Evolutionary conservation across 2,797 vertebrate species (phyloP).

Genomic region (Threskiornis aethiopicus): DNA sequence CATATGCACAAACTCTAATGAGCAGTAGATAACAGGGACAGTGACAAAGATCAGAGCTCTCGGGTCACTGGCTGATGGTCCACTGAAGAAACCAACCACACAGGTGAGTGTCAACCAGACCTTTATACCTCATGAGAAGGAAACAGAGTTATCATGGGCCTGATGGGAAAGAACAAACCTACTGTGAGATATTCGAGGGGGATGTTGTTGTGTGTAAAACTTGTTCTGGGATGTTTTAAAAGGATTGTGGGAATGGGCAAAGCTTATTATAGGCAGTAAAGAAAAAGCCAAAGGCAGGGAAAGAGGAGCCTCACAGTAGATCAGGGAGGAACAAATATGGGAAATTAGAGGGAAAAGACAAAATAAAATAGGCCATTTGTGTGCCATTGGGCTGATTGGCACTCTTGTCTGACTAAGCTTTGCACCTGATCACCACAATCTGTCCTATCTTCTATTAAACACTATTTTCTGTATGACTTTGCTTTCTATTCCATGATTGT

Average conservation of each 20-base stretch:
- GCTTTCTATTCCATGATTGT: background rate
- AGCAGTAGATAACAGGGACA: background rate
- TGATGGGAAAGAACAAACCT: background rate
- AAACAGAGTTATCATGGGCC: background rate
- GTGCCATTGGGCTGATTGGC: background rate
- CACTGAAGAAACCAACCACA: background rate
- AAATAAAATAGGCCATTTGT: background rate
- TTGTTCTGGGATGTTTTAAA: background rate
- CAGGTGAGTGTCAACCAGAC: background rate
- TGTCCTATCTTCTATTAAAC: background rate
- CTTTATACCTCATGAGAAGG: background rate
- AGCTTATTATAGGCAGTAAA: background rate
- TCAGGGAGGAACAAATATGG: background rate
- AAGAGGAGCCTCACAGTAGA: background rate
- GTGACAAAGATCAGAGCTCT: background rate
- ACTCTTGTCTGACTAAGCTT: background rate
- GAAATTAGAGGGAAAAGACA: background rate
- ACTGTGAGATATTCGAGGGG: fast-evolving
- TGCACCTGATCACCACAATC: background rate
- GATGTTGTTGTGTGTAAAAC: background rate
- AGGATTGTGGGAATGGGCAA: background rate
- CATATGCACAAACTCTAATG: background rate
- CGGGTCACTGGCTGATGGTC: background rate
- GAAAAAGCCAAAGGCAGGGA: background rate
- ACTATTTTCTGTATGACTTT: background rate